Evolutionary conservation across 2,113 vertebrate genomes (phyloP), one percentile per base, ranked within the genome.

Genomic region (Scopus umbretta): DNA sequence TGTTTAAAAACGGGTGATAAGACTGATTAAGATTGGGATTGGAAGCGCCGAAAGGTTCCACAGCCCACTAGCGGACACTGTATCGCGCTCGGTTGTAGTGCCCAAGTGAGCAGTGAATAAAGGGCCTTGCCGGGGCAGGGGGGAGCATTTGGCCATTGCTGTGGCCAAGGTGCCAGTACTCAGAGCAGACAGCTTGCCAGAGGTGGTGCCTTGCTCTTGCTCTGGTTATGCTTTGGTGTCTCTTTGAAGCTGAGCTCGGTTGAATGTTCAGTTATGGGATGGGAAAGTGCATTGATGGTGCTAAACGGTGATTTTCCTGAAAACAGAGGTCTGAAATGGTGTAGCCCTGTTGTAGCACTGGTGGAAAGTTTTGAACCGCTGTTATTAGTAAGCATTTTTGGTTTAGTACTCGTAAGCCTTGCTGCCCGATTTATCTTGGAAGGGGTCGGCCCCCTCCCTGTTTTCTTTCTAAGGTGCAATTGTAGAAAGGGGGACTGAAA

Each of bases 51-150:
- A 36, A 82, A 52, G 13, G 30, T 58, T 76, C 2, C 6, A 26
- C 40, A 58, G 30, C 43, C 38, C 0, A 0, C 22, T 30, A 17
- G 52, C 45, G 72, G 55, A 30, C 1, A 3, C 6, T 26, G 9
- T 5, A 17, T 56, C 1, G 1, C 26, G 32, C 3, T 2, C n/a
- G 14, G 45, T 45, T 0, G 0, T 13, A 18, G 43, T 40, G 32
- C 59, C 61, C 61, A 52, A 70, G n/a, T 0, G 0, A 49, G 43
- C 43, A 26, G 59, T 49, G 75, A 36, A 36, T 59, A 32, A 82
- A 55, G 32, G n/a, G 8, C n/a, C 16, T 38, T 20, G 43, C 42
- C 13, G 42, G 42, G 42, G 42, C 11, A 14, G 30, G 26, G 55
- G 14, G 47, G n/a, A 63, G 26, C 4, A 0, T 62, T 63, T 47